phyloP scores from a whole-genome alignment of 2,888 invertebrate genomes.

The Caenorhabditis japonica region DNA sequence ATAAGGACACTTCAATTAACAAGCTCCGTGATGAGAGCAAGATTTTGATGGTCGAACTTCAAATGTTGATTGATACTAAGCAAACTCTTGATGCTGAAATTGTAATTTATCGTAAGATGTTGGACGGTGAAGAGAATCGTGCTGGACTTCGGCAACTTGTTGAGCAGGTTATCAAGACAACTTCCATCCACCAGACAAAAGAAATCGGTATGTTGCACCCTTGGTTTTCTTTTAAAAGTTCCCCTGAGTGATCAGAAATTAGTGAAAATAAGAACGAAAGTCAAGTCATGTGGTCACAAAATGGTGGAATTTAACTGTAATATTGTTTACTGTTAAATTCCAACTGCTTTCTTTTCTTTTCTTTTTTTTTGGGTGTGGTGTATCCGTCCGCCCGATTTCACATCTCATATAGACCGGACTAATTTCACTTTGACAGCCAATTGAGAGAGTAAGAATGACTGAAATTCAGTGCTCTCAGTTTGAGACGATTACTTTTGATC shows the following conservation, averaged over 20 bases:
- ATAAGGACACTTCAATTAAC: slow-evolving; percentile 77
- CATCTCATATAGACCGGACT: slow-evolving; percentile 14
- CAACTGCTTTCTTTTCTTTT: too few relatives aligned
- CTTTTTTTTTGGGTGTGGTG: slow-evolving; percentile 47
- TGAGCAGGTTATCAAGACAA: slow-evolving; percentile 76
- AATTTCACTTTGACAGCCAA: slow-evolving; percentile 1
- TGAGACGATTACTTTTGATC: slow-evolving; percentile 51
- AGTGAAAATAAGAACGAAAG: neutral
- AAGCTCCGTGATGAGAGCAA: slow-evolving; percentile 77
- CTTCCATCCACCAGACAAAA: slow-evolving; percentile 70
- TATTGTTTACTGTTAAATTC: slow-evolving; percentile 32
- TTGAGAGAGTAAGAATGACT: slow-evolving; percentile 27
- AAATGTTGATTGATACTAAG: slow-evolving; percentile 80
- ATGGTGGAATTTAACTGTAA: slow-evolving; percentile 27
- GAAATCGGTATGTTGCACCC: slow-evolving; percentile 68
- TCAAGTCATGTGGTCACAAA: slow-evolving; percentile 32
- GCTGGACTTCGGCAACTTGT: slow-evolving; percentile 77
- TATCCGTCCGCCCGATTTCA: slow-evolving; percentile 19
- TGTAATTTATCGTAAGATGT: slow-evolving; percentile 80
- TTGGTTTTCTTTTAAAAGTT: too few relatives aligned
- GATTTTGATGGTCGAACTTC: slow-evolving; percentile 78
- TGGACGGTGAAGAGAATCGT: slow-evolving; percentile 80
- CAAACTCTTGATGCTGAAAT: slow-evolving; percentile 80
- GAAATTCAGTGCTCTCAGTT: slow-evolving; percentile 39
- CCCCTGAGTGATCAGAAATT: slow-evolving; percentile 10